Base-by-base conservation (phyloP, 2,888 invertebrate species). In the Eilema depressum region DNA sequence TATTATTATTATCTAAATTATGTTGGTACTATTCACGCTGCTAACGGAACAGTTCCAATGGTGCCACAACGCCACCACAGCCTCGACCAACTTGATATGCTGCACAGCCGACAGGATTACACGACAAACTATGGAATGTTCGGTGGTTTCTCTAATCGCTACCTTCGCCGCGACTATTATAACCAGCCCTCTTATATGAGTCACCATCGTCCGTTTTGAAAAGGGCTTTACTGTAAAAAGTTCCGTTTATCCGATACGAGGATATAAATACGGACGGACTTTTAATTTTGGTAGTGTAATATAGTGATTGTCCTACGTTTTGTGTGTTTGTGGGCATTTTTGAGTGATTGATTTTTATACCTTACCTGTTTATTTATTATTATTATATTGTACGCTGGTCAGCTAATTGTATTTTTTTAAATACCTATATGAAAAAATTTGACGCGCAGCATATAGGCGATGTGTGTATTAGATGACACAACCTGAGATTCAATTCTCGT, bases 141-240 rank as follows among this genome's bases (percentile, higher is more conserved):
- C 88, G 83, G 83, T 20, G 82, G 83, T 65, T 77, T 88, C 5
- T 78, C 86, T 74, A 86, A 85, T 81, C 88, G 94, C 14, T 88
- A 88, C 86, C 86, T 88, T 33, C 88, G 93, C 11, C 94, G 94
- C 77, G 94, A 95, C 86, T 83, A 90, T 79, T 92, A 89, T 87
- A 89, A 90, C 80, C 93, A 92, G 86, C 86, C 93, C 64, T 86
- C 90, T 28, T 93, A 93, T 74, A 91, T 91, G 90, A 84, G 86
- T 68, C 93, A 95, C 82, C 94, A 95, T 83, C 93, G 95, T 85
- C 95, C 94, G 83, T 95, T 95, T 92, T 95, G 95, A 95, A 95
- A 94, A 94, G 95, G 94, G 88, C 88, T 94, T 71, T 94, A 92
- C 81, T 95, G 95, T 85, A 95, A 94, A 86, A 95, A 94, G 90